Evolutionary conservation across 2,797 vertebrate genomes (phyloP).

Genomic region (Podarcis lilfordi): DNA sequence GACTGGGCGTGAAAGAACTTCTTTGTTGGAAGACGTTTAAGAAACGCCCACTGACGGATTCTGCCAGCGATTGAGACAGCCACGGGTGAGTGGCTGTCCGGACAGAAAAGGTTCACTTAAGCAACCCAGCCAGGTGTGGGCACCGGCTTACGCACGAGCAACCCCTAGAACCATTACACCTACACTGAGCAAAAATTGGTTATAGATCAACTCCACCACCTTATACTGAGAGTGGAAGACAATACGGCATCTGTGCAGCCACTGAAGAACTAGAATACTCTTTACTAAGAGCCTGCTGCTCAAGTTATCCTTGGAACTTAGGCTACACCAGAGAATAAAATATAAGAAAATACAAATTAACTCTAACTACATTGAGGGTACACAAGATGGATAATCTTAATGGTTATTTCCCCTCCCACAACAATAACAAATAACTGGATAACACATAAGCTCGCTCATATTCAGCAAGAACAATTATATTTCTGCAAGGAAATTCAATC

Average conservation of each 20-base stretch:
- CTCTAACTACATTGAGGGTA: constrained; percentile 11
- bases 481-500: constrained; percentile 45
- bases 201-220: not conserved
- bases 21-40: too few relatives aligned
- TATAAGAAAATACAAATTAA: constrained; percentile 16
- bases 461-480: constrained; percentile 25
- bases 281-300: not conserved
- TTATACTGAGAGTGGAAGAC: not conserved
- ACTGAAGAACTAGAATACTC: not conserved
- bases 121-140: too few relatives aligned
- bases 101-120: too few relatives aligned
- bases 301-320: not conserved
- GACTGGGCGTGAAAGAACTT: too few relatives aligned
- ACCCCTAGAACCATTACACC: too few relatives aligned
- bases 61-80: too few relatives aligned
- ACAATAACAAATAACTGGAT: constrained; percentile 39
- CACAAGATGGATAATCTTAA: not conserved
- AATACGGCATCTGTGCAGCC: not conserved
- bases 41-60: too few relatives aligned
- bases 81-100: too few relatives aligned
- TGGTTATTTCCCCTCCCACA: constrained; percentile 3
- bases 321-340: not conserved
- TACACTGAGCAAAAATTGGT: not conserved
- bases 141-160: too few relatives aligned
- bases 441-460: constrained; percentile 37